Base-by-base conservation (phyloP, 1,140 invertebrate species). In the Caenorhabditis latens region DNA sequence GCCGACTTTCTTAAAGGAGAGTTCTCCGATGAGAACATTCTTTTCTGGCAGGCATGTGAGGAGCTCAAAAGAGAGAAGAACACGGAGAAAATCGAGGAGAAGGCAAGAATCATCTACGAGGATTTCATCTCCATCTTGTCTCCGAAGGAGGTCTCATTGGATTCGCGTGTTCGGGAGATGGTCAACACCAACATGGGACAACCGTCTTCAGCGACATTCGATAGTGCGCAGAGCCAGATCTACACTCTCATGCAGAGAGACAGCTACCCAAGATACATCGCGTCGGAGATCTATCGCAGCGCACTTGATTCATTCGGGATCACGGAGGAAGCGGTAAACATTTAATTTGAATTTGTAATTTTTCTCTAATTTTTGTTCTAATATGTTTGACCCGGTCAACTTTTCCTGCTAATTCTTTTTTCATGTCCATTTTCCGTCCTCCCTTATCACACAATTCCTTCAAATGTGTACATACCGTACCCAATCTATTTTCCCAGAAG, bases 161-260 rank as follows among this genome's bases (percentile, higher is more conserved):
- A 99, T 94, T 98, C 98, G 48, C 95, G 96, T 86, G 98, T 99
- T 86, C 95, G 98, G 71, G 98, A 99, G 93, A 95, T 97, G 85
- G 97, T 99, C 67, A 99, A 99, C 94, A 95, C 95, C 89, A 99
- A 99, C 94, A 99, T 99, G 97, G 95, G 24, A 8, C 95, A 97
- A 91, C 98, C 98, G 67, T 85, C 90, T 19, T 95, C 96, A 90
- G 95, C 96, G 93, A 99, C 97, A 75, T 99, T 99, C 94, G 97
- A 99, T 94, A 98, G 99, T 94, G 98, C 98, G 91, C 98, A 99
- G 94, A 95, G 98, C 91, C 98, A 99, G 94, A 99, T 99, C 93
- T 99, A 98, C 94, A 99, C 98, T 88, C 94, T 99, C 91, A 99
- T 99, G 98, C 97, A 99, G 94, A 95, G 98, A 91, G 98, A 99